Evolutionary conservation across 2,888 invertebrate genomes (phyloP), one percentile per base, ranked within the genome.

Genomic region (Orchesella flavescens): DNA sequence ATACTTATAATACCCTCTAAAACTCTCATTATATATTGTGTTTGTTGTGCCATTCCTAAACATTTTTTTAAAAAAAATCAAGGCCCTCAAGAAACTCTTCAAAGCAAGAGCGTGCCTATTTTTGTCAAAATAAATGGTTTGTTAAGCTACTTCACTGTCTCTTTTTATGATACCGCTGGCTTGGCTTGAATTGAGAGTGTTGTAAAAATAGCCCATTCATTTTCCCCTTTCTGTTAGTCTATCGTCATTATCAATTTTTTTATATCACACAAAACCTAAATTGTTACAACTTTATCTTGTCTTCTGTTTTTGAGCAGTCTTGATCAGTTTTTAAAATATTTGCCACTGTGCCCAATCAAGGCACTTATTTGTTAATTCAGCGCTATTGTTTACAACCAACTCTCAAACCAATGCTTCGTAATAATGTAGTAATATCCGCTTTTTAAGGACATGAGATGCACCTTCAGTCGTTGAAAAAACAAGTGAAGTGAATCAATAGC

Each of bases 251-350:
- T 55, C 17, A 53, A 53, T 53, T 43, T 17, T 7, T 68, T 69
- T 68, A 19, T 17, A 15, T 23, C 23, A 13, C 12, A 34, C 49
- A 68, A n/a, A 34, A 55, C 53, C 9, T 53, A 71, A 71, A 71
- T 55, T 71, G 15, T 15, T 44, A 1, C 65, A n/a, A 23, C 55
- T 17, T 71, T 24, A 55, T 23, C 71, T 71, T 71, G 71, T 34
- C 55, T 24, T 55, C 55, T 71, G 71, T 71, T 71, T 71, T 55
- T 71, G 55, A 53, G 55, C 53, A 66, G 19, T 19, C 34, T 65
- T 65, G 15, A 65, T 65, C 34, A 66, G 15, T 17, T 43, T 43
- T n/a, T 44, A 15, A 66, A 66, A 66, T 69, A 21, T 23, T 69
- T 57, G 17, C 17, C 17, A 57, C 15, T 34, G 34, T 34, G 34